Conservation (phyloP, 2,888 invertebrate species). For the Drosophila sordidula region DNA sequence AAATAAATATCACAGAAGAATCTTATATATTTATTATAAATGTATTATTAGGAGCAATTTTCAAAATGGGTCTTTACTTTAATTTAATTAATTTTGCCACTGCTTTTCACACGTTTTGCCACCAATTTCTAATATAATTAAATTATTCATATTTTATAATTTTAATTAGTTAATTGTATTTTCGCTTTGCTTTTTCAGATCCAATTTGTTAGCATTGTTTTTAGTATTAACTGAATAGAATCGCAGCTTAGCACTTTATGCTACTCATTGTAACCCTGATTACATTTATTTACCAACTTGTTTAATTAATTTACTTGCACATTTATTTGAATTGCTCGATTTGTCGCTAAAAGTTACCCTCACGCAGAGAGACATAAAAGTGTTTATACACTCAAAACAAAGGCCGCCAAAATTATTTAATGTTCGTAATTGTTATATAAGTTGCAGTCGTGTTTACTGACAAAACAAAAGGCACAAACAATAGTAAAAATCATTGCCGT, state of each 20-base stretch:
- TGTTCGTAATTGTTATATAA: slow-evolving; percentile 46
- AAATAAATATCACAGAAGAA: no score
- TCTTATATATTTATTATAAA: no score
- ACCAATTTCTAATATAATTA: no score
- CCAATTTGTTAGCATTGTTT: no score
- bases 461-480: slow-evolving; percentile 33
- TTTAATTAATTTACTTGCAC: slow-evolving; percentile 2
- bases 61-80: no score
- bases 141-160: no score
- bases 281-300: background rate
- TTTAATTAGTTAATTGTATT: no score
- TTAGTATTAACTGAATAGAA: background rate
- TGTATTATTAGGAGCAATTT: no score
- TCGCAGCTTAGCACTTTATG: background rate
- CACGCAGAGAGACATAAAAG: background rate
- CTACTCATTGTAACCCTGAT: no score
- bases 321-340: slow-evolving; percentile 10
- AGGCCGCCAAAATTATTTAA: slow-evolving; percentile 35
- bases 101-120: no score
- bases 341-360: background rate
- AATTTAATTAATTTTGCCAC: no score
- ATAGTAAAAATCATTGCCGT: slow-evolving; percentile 52
- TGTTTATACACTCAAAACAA: slow-evolving; percentile 5
- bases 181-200: no score
- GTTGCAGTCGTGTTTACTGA: slow-evolving; percentile 20